Conservation (phyloP, 2,113 vertebrate species). For the Elgaria multicarinata region DNA sequence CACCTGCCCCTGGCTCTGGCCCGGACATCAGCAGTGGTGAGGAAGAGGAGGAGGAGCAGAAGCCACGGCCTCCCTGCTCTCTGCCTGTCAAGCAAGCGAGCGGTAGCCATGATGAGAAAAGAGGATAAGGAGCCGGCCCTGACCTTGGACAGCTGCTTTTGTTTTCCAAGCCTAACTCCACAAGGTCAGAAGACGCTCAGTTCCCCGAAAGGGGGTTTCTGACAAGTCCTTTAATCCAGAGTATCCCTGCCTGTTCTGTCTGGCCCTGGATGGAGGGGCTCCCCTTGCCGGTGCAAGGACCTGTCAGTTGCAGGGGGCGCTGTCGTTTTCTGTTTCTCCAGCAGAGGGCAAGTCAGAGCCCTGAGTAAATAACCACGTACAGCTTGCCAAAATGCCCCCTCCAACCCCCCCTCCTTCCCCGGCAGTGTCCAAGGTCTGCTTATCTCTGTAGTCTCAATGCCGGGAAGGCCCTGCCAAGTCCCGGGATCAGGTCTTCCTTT, state of each 20-base stretch:
- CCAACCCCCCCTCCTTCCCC: neutral
- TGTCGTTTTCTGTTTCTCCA: neutral
- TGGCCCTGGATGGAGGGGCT: no score
- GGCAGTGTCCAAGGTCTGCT: conserved; percentile 1
- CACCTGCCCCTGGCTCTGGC: no score
- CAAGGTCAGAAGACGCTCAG: neutral
- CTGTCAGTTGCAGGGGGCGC: rapidly evolving
- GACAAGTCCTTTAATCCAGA: neutral
- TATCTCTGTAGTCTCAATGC: neutral
- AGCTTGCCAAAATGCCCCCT: neutral
- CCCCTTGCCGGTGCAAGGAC: neutral
- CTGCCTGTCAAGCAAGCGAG: no score
- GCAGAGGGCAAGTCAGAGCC: neutral
- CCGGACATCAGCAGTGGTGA: no score
- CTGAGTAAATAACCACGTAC: neutral
- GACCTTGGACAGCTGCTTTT: neutral
- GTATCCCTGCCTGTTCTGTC: neutral
- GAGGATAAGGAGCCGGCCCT: no score
- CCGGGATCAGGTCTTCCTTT: neutral
- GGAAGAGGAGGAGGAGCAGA: no score
- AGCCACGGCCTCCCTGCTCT: no score
- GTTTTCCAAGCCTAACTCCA: neutral
- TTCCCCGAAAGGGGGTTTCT: neutral
- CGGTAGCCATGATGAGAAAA: no score
- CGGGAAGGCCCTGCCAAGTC: neutral